phyloP scores from a whole-genome alignment of 2,797 vertebrate genomes.

The Bothrops alternatus region DNA sequence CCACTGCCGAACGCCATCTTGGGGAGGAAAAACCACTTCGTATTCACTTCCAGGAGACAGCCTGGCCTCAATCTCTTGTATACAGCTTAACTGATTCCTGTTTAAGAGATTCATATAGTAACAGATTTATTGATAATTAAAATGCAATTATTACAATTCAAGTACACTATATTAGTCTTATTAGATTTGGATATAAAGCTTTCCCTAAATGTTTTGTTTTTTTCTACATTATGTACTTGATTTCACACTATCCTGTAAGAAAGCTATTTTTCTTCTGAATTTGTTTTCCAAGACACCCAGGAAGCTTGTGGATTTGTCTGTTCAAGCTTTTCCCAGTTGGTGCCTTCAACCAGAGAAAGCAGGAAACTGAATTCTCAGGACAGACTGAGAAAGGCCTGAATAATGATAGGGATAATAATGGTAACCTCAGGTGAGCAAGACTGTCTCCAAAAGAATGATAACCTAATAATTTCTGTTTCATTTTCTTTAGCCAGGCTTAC shows the following conservation, averaged over 20 bases:
- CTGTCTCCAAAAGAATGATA: background rate
- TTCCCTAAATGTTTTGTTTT: background rate
- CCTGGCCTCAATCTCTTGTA: slow-evolving; percentile 74
- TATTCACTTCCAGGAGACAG: slow-evolving; percentile 63
- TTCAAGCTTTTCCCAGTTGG: background rate
- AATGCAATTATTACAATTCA: background rate
- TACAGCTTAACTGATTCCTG: slow-evolving; percentile 79
- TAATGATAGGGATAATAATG: background rate
- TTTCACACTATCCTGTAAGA: background rate
- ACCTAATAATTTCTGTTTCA: background rate
- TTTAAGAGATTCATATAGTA: background rate
- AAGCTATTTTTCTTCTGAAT: background rate
- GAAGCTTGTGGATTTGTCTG: background rate
- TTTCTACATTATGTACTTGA: background rate
- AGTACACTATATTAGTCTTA: background rate
- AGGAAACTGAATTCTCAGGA: background rate
- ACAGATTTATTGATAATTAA: background rate
- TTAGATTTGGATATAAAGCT: background rate
- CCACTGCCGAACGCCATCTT: slow-evolving; percentile 79
- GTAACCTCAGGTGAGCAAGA: background rate
- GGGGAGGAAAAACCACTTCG: slow-evolving; percentile 80
- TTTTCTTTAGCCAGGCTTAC: background rate
- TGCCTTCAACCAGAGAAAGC: background rate
- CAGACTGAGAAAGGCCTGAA: background rate
- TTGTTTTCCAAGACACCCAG: background rate